Conservation (phyloP, 2,888 invertebrate genomes). For the Sphecodes monilicornis region DNA sequence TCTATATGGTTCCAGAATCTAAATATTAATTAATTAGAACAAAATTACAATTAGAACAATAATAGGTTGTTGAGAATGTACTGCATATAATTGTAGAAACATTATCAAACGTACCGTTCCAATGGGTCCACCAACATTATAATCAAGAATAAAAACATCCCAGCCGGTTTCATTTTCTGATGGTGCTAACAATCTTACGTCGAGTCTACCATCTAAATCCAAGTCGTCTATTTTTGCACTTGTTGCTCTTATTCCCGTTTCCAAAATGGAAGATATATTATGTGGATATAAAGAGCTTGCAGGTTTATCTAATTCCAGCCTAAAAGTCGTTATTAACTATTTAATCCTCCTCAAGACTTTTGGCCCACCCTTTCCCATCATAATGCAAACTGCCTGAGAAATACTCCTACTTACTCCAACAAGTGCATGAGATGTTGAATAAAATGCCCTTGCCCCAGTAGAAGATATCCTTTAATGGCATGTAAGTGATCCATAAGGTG, state of each 20-base stretch:
- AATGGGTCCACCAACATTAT: constrained; percentile 95
- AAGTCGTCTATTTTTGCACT: constrained; percentile 97
- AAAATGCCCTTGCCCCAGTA: constrained; percentile 98
- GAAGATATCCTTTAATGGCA: constrained; percentile 94
- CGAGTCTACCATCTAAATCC: constrained; percentile 94
- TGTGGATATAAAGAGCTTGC: constrained; percentile 94
- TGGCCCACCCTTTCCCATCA: background rate
- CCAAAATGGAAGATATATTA: constrained; percentile 93
- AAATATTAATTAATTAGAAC: constrained; percentile 9
- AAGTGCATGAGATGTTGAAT: constrained; percentile 96
- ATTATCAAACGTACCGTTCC: constrained; percentile 88
- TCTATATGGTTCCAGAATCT: constrained; percentile 88
- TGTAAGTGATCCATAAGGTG: constrained; percentile 95
- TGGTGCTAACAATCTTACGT: constrained; percentile 89
- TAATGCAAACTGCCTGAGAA: background rate
- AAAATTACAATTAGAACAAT: too few relatives aligned
- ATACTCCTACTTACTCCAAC: constrained; percentile 89
- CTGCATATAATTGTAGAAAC: background rate
- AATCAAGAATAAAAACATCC: constrained; percentile 94
- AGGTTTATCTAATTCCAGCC: constrained; percentile 94
- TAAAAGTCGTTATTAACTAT: constrained; percentile 79
- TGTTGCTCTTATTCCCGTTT: constrained; percentile 94
- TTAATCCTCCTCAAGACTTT: background rate
- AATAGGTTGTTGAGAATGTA: background rate
- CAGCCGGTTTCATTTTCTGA: constrained; percentile 92